Base-by-base conservation (phyloP, 2,113 vertebrate genomes). In the Callospermophilus lateralis region DNA sequence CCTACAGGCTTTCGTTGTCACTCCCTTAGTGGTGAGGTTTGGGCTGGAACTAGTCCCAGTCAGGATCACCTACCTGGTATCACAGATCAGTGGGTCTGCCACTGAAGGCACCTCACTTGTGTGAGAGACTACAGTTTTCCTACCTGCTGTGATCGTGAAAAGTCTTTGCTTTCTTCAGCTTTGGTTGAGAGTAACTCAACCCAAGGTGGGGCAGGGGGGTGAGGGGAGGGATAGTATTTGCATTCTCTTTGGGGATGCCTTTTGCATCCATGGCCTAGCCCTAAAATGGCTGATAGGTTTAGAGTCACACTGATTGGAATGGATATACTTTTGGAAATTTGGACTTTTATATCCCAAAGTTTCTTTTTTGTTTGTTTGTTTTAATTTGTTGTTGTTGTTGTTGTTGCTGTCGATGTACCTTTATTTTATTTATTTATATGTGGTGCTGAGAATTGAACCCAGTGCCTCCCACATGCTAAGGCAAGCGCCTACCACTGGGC, bases 171-270 rank as follows among this genome's bases (percentile, higher is more conserved):
- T 55, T 45, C 28, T 61, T 22, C 28, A 55, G 22, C 55, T 89
- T 19, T 84, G 70, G 76, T 68, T 63, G 32, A 6, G 37, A 37
- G 39, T n/a, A 70, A 48, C 24, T 22, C 22, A 61, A 61, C 24
- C 24, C 24, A 26, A 24, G 58, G 48, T 2, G 0, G 7, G 7
- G 58, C 7, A 7, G 24, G 8, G 58, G 3, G 3, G 22, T 22
- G 22, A 6, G 24, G 2, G 58, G 8, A 9, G 58, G 58, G 51
- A 4, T 16, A 4, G 58, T 26, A 22, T 42, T 11, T 45, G 22
- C 19, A 42, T 3, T 39, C 30, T 79, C 45, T 53, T 13, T 42
- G 72, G 83, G 34, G 9, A 32, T 53, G n/a, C 22, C 28, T 51
- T 48, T 76, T 42, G 3, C 37, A 45, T 53, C 61, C 9, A 4